Base-by-base conservation (phyloP, 2,888 invertebrate genomes). In the Willowsia nigromaculata region DNA sequence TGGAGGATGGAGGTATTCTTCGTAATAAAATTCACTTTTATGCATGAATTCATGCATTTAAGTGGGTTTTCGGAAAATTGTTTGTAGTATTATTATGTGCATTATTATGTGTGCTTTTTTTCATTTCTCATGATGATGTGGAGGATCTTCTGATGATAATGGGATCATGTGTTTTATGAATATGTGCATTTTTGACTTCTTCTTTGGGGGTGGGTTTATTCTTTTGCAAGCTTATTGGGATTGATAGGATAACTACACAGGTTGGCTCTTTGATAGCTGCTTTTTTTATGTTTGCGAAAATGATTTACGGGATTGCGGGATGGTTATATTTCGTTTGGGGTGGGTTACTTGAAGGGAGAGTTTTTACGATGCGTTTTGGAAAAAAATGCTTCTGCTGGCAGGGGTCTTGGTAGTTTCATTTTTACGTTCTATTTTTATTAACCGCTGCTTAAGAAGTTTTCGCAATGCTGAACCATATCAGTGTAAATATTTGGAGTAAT, bases 151-250 rank as follows among this genome's bases (percentile, higher is more conserved):
- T 22, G 27, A 68, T 68, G 27, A 47, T 47, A 37, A 37, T 30
- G 53, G 59, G 68, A 83, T 85, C 80, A 86, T 80, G 86, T 43
- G 76, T 80, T 59, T 80, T 85, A 85, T 86, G 86, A 86, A 86
- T 86, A 86, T 86, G 86, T 86, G 86, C 86, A 86, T 86, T 80
- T 80, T 86, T 86, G 86, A 86, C 86, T 86, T 86, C 80, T 76
- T 76, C 13, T 47, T 76, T 76, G 76, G 76, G 76, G 76, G 47
- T 76, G 30, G 27, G 13, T 65, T 15, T 81, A 62, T 25, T 50
- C 11, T 53, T 71, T 40, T 59, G 25, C 76, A 84, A 37, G 56
- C 71, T 68, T 68, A 62, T 62, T 25, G 0, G 11, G 27, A 1
- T 15, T 40, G 5, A 5, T 62, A 62, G 3, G 59, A 13, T 59